These are phyloP conservation scores for Alethe diademata DNA, from an alignment of 2,113 vertebrate genomes.

Conservation along the genomic window DNA sequence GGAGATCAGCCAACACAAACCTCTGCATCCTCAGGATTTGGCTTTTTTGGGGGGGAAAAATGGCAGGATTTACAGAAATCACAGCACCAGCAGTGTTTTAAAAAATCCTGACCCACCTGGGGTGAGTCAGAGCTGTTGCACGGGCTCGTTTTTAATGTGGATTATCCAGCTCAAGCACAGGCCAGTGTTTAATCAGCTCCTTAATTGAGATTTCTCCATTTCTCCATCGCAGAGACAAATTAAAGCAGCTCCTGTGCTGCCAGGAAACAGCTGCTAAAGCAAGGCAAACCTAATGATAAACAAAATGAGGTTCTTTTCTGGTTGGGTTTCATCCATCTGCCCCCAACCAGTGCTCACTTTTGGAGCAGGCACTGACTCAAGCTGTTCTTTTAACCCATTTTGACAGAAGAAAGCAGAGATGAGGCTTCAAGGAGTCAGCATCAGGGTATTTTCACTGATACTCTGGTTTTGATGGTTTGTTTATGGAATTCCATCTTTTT, in stretches of 20 bases:
- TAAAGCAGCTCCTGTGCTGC: conserved; percentile 14
- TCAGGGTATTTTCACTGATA: neutral
- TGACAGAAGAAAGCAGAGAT: neutral
- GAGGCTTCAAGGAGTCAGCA: neutral
- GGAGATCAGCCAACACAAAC: too few species aligned
- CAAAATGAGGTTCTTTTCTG: conserved; percentile 47
- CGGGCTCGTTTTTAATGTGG: neutral
- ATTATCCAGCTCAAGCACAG: neutral
- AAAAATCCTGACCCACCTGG: neutral
- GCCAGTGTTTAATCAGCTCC: conserved; percentile 50
- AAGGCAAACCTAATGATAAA: neutral
- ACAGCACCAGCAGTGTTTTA: rapidly evolving
- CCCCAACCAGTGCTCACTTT: neutral
- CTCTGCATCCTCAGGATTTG: too few species aligned
- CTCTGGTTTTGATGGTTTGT: neutral
- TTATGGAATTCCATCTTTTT: neutral
- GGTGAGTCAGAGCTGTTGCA: neutral
- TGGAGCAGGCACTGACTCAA: neutral
- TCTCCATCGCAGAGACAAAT: neutral
- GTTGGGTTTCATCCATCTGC: conserved; percentile 33
- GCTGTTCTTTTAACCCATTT: neutral
- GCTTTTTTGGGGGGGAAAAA: too few species aligned
- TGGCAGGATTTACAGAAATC: neutral
- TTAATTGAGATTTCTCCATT: neutral
- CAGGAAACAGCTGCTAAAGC: neutral